phyloP scores from a whole-genome alignment of 2,888 invertebrate species.

The Aricia artaxerxes region DNA sequence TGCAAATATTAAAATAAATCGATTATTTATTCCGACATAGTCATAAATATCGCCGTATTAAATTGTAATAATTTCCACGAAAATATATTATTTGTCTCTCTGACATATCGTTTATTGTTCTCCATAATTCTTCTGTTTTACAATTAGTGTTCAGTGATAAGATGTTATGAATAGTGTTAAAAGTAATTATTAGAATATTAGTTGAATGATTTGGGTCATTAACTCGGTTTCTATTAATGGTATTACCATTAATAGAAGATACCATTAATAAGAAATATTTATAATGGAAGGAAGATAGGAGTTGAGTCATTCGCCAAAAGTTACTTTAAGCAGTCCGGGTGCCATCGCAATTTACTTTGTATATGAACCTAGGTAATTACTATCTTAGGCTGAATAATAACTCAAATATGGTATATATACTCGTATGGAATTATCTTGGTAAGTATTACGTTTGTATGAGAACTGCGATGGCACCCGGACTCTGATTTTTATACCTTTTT shows the following conservation, averaged over 20 bases:
- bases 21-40: conserved; percentile 15
- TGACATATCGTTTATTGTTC: conserved; percentile 23
- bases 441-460: too few relatives aligned
- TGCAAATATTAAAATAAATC: conserved; percentile 24
- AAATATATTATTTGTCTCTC: conserved; percentile 21
- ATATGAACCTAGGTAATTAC: too few relatives aligned
- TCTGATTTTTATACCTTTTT: background rate
- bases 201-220: background rate
- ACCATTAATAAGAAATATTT: too few relatives aligned
- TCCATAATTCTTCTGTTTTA: conserved; percentile 25
- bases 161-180: conserved; percentile 20
- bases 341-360: too few relatives aligned
- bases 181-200: background rate
- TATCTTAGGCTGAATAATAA: too few relatives aligned
- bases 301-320: background rate
- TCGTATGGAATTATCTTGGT: too few relatives aligned
- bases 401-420: too few relatives aligned
- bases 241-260: too few relatives aligned
- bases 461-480: too few relatives aligned
- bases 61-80: conserved; percentile 24
- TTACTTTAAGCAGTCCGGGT: background rate
- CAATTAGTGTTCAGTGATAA: conserved; percentile 33
- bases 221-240: background rate
- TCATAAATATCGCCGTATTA: conserved; percentile 10
- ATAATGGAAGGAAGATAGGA: background rate